phyloP scores from a whole-genome alignment of 2,113 vertebrate species.

The Helogale parvula region DNA sequence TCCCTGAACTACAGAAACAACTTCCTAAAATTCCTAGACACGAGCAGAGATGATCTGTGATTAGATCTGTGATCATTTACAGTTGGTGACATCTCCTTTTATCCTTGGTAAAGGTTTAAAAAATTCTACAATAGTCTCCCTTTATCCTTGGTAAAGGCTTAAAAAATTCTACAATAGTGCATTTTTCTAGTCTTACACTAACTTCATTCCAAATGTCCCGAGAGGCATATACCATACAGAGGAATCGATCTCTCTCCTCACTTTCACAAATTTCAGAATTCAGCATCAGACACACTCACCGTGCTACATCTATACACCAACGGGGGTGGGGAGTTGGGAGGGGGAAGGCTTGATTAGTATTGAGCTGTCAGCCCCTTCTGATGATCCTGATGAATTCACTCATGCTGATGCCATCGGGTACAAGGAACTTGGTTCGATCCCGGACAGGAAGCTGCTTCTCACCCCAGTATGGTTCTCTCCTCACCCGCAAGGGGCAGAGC shows the following conservation, averaged over 20 bases:
- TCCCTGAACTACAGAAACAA: not conserved
- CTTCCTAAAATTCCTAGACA: not conserved
- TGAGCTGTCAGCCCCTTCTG: too few species aligned
- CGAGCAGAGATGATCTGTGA: not conserved
- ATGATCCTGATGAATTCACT: not conserved
- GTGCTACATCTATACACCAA: not conserved
- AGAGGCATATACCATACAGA: not conserved
- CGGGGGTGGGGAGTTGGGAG: not conserved
- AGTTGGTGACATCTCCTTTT: not conserved
- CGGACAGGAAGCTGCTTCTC: not conserved
- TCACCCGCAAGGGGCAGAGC: not conserved
- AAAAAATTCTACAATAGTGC: not conserved
- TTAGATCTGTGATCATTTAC: not conserved
- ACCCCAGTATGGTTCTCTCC: not conserved
- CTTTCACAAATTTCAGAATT: not conserved
- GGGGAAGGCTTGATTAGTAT: too few species aligned
- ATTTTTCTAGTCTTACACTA: not conserved
- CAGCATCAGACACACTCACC: rapidly evolving
- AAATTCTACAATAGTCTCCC: not conserved
- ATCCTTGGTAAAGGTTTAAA: not conserved
- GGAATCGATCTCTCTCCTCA: not conserved
- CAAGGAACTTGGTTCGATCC: not conserved
- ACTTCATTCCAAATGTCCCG: not conserved
- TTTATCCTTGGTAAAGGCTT: not conserved
- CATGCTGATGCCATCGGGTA: rapidly evolving